These are phyloP conservation scores for Patella ulyssiponensis DNA, from an alignment of 2,888 invertebrate genomes.

Conservation along the genomic window DNA sequence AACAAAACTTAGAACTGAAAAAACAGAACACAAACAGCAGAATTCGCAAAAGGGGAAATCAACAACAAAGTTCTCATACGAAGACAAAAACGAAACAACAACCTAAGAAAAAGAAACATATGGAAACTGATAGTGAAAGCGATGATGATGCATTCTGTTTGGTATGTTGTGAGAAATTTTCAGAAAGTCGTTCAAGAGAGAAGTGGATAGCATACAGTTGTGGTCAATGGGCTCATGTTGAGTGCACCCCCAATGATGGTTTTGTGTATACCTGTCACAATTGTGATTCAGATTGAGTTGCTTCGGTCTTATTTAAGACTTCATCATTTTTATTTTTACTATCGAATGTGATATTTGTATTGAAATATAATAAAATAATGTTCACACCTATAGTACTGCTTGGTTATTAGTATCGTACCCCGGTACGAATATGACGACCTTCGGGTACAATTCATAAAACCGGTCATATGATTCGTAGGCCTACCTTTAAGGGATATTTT, in stretches of 20 bases:
- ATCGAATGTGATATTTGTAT: too few species aligned
- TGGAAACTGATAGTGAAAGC: not conserved
- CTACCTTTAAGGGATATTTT: too few species aligned
- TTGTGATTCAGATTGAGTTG: not conserved
- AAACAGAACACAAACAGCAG: not conserved
- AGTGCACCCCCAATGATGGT: not conserved
- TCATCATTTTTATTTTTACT: too few species aligned
- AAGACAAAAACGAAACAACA: not conserved
- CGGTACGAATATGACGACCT: too few species aligned
- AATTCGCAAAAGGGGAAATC: too few species aligned
- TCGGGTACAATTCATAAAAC: too few species aligned
- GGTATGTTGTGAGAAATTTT: not conserved
- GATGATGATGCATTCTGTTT: slow-evolving; percentile 1
- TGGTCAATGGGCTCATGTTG: not conserved
- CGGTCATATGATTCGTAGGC: too few species aligned
- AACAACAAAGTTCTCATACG: too few species aligned
- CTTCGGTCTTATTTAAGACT: too few species aligned
- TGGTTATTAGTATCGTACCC: too few species aligned
- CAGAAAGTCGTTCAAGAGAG: not conserved
- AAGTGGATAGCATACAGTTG: not conserved
- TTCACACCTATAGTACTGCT: too few species aligned
- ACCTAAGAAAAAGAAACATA: not conserved
- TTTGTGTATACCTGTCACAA: not conserved
- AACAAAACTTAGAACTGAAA: not conserved
- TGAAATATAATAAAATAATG: too few species aligned